Base-by-base conservation (phyloP, 2,113 vertebrate genomes). In the Sturnira hondurensis region DNA sequence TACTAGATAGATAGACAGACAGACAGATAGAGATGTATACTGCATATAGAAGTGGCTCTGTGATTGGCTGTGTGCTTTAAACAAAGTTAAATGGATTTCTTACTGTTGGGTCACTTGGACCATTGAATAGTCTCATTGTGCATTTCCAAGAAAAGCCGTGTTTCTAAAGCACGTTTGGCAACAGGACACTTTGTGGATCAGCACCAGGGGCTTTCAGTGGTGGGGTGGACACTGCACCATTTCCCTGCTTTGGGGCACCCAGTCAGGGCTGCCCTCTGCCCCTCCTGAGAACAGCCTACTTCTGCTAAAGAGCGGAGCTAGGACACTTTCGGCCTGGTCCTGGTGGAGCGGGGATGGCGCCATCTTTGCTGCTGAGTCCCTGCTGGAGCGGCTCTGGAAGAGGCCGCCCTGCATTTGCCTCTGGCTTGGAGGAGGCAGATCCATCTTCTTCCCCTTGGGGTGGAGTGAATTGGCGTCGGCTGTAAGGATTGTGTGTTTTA, bases 271-370 rank as follows among this genome's bases (percentile, higher is more conserved):
- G 0, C 47, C 52, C 33, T 6, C 68, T 28, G 4, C 15, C n/a
- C 63, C 58, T 71, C 7, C 47, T 22, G 50, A 74, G 33, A 86
- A 9, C 4, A 7, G 71, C 50, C 65, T 5, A 0, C 65, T 82
- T 17, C 16, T 16, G 63, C 33, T 83, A 4, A 67, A n/a, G 73
- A 91, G 33, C 0, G 1, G 68, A 31, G 16, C 4, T 0, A 28
- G 77, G 43, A 33, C 10, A 0, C 16, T 0, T 38, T 11, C 0
- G 1, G 31, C n/a, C n/a, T 52, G 77, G 31, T 61, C 33, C 0
- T 0, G 1, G 50, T 4, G 71, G 12, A 31, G 36, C 20, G 2
- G 3, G 6, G 5, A 2, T 0, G 0, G 4, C 26, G 0, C 5
- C 36, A 2, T 74, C 83, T 67, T 70, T 22, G 84, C 50, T 13